Evolutionary conservation across 53 echinoderm and acorn worm species (phyloP).

Genomic region (Holothuria leucospilota): DNA sequence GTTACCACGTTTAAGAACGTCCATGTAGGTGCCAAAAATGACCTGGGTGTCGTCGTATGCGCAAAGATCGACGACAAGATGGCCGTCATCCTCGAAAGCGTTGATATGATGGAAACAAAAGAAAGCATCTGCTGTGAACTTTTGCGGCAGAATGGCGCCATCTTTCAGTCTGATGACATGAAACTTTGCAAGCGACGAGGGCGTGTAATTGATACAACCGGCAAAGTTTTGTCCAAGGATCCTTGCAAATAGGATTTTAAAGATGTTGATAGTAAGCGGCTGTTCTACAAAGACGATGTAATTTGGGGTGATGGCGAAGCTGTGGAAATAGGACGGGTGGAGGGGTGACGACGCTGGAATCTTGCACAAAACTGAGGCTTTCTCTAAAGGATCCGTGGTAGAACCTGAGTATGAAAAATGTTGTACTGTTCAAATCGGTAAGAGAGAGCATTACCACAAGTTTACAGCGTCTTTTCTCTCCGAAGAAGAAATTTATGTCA

Average conservation of each 20-base stretch:
- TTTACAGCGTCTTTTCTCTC: no score
- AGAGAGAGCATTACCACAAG: no score
- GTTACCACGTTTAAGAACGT: not conserved
- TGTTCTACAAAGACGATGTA: conserved; percentile 82
- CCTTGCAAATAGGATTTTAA: conserved; percentile 32
- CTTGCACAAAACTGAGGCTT: no score
- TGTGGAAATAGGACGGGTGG: conserved; percentile 64
- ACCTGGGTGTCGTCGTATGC: conserved; percentile 49
- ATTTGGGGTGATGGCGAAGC: conserved; percentile 73
- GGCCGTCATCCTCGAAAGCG: no score
- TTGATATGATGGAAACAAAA: no score
- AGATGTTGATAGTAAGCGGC: no score
- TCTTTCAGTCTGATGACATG: conserved; percentile 61
- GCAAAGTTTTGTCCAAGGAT: conserved; percentile 1
- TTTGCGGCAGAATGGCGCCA: conserved; percentile 53
- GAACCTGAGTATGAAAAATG: not conserved
- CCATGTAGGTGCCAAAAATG: conserved; percentile 30
- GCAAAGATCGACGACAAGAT: conserved; percentile 71
- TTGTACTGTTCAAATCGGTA: no score
- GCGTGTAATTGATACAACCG: no score
- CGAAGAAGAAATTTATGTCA: no score
- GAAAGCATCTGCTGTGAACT: conserved; percentile 65
- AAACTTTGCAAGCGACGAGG: no score
- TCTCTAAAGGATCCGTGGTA: no score
- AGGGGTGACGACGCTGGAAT: conserved; percentile 60